These are phyloP conservation scores for Stictocephala bisonia DNA, from an alignment of 2,888 invertebrate genomes.

Conservation along the genomic window DNA sequence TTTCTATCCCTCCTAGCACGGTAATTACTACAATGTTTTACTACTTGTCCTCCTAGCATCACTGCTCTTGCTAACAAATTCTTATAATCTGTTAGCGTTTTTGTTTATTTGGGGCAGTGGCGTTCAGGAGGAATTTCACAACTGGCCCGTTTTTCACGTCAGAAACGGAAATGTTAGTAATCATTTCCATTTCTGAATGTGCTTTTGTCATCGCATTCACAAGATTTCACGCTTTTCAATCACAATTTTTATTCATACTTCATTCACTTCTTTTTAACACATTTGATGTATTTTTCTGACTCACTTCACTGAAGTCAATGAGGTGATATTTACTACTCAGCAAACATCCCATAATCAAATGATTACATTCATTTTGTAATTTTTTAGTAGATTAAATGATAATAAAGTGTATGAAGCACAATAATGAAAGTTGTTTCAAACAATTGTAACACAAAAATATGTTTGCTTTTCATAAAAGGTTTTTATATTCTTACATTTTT, in stretches of 20 bases:
- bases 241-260: constrained; percentile 15
- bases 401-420: constrained; percentile 15
- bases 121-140: constrained; percentile 29
- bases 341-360: no score
- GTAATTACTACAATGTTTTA: constrained; percentile 40
- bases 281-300: constrained; percentile 21
- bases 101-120: constrained; percentile 7
- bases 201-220: constrained; percentile 46
- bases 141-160: constrained; percentile 43
- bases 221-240: constrained; percentile 26
- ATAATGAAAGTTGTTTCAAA: constrained; percentile 4
- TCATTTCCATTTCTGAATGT: constrained; percentile 35
- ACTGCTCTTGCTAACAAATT: constrained; percentile 17
- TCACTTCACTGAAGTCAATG: not conserved
- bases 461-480: not conserved
- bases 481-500: not conserved
- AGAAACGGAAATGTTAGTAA: not conserved
- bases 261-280: constrained; percentile 29
- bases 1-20: constrained; percentile 25
- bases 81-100: not conserved
- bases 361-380: not conserved
- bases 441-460: no score
- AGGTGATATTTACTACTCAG: not conserved
- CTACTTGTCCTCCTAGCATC: constrained; percentile 36
- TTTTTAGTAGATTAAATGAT: not conserved